Conservation (phyloP, 2,888 invertebrate genomes). For the Apomyelois bistriatella region DNA sequence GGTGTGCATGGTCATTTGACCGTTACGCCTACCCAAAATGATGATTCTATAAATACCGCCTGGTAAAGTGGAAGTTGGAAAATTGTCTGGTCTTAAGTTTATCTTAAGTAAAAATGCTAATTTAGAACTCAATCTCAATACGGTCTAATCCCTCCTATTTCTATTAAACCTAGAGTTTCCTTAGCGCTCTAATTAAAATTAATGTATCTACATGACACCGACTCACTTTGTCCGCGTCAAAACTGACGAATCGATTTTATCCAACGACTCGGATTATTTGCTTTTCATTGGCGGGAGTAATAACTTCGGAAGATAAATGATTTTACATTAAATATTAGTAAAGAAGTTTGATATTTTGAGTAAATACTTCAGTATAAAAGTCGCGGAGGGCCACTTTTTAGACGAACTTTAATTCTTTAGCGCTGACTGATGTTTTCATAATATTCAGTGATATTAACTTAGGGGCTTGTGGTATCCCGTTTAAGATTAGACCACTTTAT, state of each 20-base stretch:
- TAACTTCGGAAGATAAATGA: slow-evolving; percentile 7
- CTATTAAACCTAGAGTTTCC: neutral
- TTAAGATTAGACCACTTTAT: no score
- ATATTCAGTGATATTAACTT: no score
- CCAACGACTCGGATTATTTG: slow-evolving; percentile 10
- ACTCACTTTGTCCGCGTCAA: slow-evolving; percentile 9
- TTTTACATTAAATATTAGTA: slow-evolving; percentile 6
- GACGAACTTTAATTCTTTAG: neutral
- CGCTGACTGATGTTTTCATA: no score
- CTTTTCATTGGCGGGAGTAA: slow-evolving; percentile 9
- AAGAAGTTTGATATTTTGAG: slow-evolving; percentile 5
- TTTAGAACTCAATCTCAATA: no score
- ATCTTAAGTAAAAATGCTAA: no score
- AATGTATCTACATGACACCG: slow-evolving; percentile 9
- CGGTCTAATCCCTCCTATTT: neutral
- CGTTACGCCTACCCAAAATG: no score
- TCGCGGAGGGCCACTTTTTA: neutral
- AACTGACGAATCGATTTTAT: slow-evolving; percentile 11
- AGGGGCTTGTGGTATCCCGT: no score
- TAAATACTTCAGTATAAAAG: neutral
- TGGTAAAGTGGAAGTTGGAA: no score
- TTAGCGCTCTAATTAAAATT: slow-evolving; percentile 7
- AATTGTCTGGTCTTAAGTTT: no score
- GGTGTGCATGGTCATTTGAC: no score
- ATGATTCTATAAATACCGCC: no score